These are phyloP conservation scores for Lasioglossum oenotherae DNA, from an alignment of 2,888 invertebrate species.

Conservation along the genomic window DNA sequence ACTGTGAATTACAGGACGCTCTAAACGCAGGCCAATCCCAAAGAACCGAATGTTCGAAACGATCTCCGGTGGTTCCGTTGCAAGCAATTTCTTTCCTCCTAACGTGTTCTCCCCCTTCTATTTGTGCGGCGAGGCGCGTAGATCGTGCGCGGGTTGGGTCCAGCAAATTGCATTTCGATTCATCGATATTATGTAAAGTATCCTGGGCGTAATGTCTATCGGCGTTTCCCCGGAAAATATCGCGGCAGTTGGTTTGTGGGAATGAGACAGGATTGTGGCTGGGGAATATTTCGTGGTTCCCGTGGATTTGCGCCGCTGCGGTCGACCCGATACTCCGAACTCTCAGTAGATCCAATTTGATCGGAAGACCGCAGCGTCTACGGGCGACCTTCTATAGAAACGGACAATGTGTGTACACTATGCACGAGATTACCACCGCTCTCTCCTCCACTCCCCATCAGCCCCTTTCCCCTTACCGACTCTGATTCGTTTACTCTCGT, in stretches of 20 bases:
- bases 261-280: slow-evolving; percentile 61
- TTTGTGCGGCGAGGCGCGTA: slow-evolving; percentile 11
- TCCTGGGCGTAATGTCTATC: slow-evolving; percentile 62
- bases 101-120: background rate
- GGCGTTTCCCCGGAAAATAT: slow-evolving; percentile 68
- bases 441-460: slow-evolving; percentile 25
- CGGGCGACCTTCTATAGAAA: slow-evolving; percentile 65
- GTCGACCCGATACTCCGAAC: slow-evolving; percentile 74
- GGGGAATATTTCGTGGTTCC: slow-evolving; percentile 72
- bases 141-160: slow-evolving; percentile 29
- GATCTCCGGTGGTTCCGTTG: slow-evolving; percentile 11
- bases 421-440: slow-evolving; percentile 57
- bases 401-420: slow-evolving; percentile 72
- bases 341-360: slow-evolving; percentile 81
- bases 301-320: slow-evolving; percentile 74
- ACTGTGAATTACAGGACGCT: slow-evolving; percentile 33
- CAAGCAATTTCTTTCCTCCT: background rate
- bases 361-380: slow-evolving; percentile 77
- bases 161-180: slow-evolving; percentile 54
- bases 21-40: slow-evolving; percentile 35
- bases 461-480: background rate
- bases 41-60: slow-evolving; percentile 33
- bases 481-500: slow-evolving; percentile 44
- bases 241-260: slow-evolving; percentile 54
- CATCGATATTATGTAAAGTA: slow-evolving; percentile 67